Percentiles rank a stretch among this genome's conserved stretches.
Conservation (phyloP, 2,113 vertebrate genomes). For the Eptatretus burgeri region DNA sequence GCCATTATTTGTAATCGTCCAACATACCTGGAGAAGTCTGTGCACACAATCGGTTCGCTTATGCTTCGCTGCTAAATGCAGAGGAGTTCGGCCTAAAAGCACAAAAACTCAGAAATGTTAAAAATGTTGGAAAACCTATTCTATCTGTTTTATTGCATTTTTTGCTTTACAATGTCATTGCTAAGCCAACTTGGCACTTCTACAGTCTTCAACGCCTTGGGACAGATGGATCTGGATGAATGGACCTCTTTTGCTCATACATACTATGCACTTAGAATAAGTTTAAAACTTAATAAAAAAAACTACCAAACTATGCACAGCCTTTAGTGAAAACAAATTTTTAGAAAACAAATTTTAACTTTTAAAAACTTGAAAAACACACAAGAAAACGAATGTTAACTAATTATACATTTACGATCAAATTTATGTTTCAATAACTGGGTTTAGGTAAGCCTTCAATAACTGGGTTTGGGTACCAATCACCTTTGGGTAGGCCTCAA, state of each 20-base stretch:
- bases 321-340: too few relatives aligned
- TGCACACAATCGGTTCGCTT: slow-evolving; percentile 45
- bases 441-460: too few relatives aligned
- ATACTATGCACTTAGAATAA: neutral
- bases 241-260: neutral
- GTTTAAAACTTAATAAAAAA: too few relatives aligned
- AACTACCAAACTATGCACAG: too few relatives aligned
- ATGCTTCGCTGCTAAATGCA: slow-evolving; percentile 69
- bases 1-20: too few relatives aligned
- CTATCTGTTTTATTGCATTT: neutral
- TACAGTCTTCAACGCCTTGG: neutral
- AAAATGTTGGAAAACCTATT: neutral
- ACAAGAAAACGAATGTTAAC: too few relatives aligned
- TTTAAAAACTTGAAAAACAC: too few relatives aligned
- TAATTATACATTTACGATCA: too few relatives aligned
- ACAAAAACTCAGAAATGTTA: neutral
- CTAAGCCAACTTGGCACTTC: neutral
- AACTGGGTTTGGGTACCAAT: too few relatives aligned
- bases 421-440: too few relatives aligned
- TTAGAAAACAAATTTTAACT: too few relatives aligned
- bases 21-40: slow-evolving; percentile 51
- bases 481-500: too few relatives aligned
- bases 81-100: slow-evolving; percentile 35
- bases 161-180: neutral
- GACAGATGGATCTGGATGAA: neutral